Conservation (phyloP, 2,797 vertebrate genomes). For the Microctenopoma steveboyesi region DNA sequence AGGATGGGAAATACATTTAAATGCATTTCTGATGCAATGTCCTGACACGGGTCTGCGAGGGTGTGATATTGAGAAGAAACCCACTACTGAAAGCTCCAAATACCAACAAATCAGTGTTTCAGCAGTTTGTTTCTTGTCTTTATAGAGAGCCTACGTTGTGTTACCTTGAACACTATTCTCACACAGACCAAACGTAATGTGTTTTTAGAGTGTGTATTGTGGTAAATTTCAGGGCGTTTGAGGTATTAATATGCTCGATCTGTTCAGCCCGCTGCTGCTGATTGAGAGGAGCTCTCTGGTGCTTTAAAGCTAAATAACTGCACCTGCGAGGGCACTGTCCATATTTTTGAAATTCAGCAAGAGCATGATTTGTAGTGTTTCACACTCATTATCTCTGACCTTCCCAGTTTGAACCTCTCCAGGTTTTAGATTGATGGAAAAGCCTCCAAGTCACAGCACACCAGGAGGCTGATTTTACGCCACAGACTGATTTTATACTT, state of each 20-base stretch:
- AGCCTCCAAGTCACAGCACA: conserved; percentile 65
- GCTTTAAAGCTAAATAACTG: conserved; percentile 64
- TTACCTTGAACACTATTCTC: conserved; percentile 33
- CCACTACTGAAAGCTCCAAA: conserved; percentile 10
- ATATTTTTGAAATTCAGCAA: conserved; percentile 58
- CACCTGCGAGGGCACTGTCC: conserved; percentile 56
- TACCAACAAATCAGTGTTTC: conserved; percentile 9
- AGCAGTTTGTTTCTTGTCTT: neutral
- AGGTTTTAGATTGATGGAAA: conserved; percentile 70
- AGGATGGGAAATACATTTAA: neutral
- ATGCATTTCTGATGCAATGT: conserved; percentile 6
- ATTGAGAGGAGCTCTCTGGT: conserved; percentile 59
- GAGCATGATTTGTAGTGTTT: conserved; percentile 69
- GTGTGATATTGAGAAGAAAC: neutral
- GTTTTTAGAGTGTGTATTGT: conserved; percentile 14
- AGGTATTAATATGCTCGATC: conserved; percentile 40
- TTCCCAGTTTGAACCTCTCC: conserved; percentile 67
- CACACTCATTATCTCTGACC: conserved; percentile 72
- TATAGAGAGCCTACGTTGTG: neutral
- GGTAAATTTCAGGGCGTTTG: conserved; percentile 35
- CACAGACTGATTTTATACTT: conserved; percentile 57
- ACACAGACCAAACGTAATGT: conserved; percentile 4
- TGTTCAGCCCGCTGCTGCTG: conserved; percentile 33
- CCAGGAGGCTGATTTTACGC: conserved; percentile 58
- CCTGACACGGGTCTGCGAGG: neutral